Percentiles rank a stretch among this genome's conserved stretches.
Conservation (phyloP, 2,113 vertebrate genomes). For the Nymphicus hollandicus region DNA sequence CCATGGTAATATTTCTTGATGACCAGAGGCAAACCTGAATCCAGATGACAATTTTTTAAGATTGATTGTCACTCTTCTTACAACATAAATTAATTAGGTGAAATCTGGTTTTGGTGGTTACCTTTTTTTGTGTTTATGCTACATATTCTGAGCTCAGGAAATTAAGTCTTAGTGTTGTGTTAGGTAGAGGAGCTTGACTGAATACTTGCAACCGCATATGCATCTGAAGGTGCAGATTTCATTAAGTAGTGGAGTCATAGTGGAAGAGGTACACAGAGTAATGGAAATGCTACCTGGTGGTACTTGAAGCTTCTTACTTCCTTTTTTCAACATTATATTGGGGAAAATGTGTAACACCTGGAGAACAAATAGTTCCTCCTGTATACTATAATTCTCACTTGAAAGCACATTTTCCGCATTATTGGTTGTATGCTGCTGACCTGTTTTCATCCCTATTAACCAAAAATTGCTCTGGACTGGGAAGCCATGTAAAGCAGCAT, state of each 20-base stretch:
- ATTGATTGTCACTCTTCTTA: not conserved
- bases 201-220: fast-evolving
- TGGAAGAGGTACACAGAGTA: not conserved
- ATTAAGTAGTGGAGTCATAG: not conserved
- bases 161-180: not conserved
- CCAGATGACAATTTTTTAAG: not conserved
- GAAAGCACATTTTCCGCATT: not conserved
- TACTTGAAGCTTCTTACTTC: not conserved
- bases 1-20: not conserved
- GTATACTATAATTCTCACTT: not conserved
- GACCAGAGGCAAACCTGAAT: not conserved
- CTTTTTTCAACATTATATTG: not conserved
- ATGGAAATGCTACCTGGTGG: not conserved
- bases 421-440: not conserved
- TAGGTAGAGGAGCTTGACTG: not conserved
- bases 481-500: not conserved
- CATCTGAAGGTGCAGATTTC: not conserved
- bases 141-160: not conserved
- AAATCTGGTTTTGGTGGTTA: not conserved
- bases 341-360: not conserved
- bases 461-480: not conserved
- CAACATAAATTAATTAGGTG: not conserved
- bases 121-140: not conserved
- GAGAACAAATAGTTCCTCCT: not conserved
- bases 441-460: not conserved